phyloP scores from a whole-genome alignment of 1,140 invertebrate genomes.

The Zelostemma sp. region DNA sequence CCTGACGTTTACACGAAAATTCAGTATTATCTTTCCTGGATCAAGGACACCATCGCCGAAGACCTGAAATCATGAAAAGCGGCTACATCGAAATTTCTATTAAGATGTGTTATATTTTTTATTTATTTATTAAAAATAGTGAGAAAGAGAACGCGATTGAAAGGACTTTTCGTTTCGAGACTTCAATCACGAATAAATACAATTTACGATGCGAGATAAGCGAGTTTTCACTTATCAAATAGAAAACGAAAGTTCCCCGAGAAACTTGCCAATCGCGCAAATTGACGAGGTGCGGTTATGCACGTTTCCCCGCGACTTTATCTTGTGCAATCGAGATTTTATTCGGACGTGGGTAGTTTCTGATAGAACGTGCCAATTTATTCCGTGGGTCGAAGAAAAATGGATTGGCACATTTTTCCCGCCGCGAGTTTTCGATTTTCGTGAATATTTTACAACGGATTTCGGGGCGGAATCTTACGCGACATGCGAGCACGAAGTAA shows the following conservation, averaged over 20 bases:
- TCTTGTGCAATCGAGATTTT: slow-evolving; percentile 29
- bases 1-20: slow-evolving; percentile 90
- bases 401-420: too few relatives aligned
- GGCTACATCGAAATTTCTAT: neutral
- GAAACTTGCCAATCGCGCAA: slow-evolving; percentile 20
- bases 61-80: slow-evolving; percentile 38
- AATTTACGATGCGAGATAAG: neutral
- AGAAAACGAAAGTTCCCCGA: slow-evolving; percentile 45
- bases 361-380: too few relatives aligned
- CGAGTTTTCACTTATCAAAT: slow-evolving; percentile 43
- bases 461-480: neutral
- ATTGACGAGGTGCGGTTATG: slow-evolving; percentile 38
- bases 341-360: slow-evolving; percentile 32
- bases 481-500: slow-evolving; percentile 4
- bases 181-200: neutral
- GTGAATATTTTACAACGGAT: neutral
- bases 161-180: neutral
- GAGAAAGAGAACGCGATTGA: neutral
- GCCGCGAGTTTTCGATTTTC: too few relatives aligned
- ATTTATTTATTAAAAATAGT: slow-evolving; percentile 3
- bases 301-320: slow-evolving; percentile 44
- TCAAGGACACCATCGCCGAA: slow-evolving; percentile 68
- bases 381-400: too few relatives aligned
- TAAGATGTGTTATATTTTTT: neutral
- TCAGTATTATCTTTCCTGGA: slow-evolving; percentile 89